Evolutionary conservation across 2,888 invertebrate species (phyloP).

Genomic region (Lycocerus yunnanus): DNA sequence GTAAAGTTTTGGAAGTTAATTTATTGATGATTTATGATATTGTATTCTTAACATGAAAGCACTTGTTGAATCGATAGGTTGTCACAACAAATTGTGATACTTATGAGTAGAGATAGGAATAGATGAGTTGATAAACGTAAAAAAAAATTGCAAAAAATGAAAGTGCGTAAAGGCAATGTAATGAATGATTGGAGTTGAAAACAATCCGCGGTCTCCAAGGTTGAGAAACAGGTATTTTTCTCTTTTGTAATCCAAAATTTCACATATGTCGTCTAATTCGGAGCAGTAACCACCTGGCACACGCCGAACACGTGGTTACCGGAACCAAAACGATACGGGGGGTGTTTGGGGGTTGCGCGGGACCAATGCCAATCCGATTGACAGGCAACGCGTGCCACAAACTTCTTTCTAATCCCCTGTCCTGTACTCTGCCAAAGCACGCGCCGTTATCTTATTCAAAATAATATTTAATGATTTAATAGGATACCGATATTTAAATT

Average conservation of each 20-base stretch:
- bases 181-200: background rate
- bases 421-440: constrained; percentile 19
- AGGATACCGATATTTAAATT: background rate
- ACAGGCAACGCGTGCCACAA: constrained; percentile 33
- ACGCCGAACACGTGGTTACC: constrained; percentile 54
- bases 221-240: constrained; percentile 38
- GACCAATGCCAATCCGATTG: constrained; percentile 29
- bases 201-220: constrained; percentile 32
- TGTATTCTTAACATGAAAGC: background rate
- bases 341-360: constrained; percentile 36
- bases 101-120: background rate
- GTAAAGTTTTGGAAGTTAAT: background rate
- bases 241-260: constrained; percentile 46
- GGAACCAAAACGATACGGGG: constrained; percentile 40
- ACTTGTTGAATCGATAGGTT: constrained; percentile 1
- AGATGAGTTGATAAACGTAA: background rate
- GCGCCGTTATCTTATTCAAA: constrained; percentile 23
- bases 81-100: background rate
- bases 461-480: background rate
- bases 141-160: background rate
- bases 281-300: constrained; percentile 54
- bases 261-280: constrained; percentile 52
- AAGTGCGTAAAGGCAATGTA: background rate
- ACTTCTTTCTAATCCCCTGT: constrained; percentile 22
- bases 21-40: background rate